Evolutionary conservation across 2,113 vertebrate genomes (phyloP).

Genomic region (Tachuris rubrigastra): DNA sequence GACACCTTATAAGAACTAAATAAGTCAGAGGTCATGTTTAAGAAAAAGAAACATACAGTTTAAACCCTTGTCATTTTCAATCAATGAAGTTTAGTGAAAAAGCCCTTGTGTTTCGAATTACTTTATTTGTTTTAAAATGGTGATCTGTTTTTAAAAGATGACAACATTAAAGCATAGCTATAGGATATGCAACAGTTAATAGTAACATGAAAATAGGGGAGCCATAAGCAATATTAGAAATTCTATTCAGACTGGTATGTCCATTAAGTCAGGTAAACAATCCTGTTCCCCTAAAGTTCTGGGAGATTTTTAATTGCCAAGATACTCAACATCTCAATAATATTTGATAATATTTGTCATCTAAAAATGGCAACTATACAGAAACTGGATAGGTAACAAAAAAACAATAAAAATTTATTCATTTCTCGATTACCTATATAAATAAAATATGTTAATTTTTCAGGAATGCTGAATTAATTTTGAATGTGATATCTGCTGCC

Average conservation of each 20-base stretch:
- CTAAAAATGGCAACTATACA: not conserved
- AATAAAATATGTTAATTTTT: not conserved
- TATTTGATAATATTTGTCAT: too few species aligned
- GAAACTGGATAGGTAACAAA: not conserved
- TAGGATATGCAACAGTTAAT: not conserved
- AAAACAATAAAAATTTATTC: not conserved
- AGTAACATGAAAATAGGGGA: not conserved
- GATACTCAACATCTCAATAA: not conserved
- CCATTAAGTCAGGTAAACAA: not conserved
- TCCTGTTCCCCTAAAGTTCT: not conserved
- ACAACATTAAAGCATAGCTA: not conserved
- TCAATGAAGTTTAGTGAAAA: not conserved
- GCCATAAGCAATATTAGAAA: not conserved
- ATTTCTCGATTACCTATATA: not conserved
- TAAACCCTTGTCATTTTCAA: not conserved
- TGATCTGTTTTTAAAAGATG: not conserved
- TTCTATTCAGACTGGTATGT: not conserved
- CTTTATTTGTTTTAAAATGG: not conserved
- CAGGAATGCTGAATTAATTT: not conserved
- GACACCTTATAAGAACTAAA: not conserved
- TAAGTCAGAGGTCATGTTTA: not conserved
- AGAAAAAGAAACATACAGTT: not conserved
- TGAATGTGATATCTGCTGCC: not conserved
- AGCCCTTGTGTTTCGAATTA: not conserved
- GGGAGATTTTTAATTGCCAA: not conserved